These are phyloP conservation scores for Drosophila nigritarsus DNA, from an alignment of 2,888 invertebrate species.

Conservation along the genomic window DNA sequence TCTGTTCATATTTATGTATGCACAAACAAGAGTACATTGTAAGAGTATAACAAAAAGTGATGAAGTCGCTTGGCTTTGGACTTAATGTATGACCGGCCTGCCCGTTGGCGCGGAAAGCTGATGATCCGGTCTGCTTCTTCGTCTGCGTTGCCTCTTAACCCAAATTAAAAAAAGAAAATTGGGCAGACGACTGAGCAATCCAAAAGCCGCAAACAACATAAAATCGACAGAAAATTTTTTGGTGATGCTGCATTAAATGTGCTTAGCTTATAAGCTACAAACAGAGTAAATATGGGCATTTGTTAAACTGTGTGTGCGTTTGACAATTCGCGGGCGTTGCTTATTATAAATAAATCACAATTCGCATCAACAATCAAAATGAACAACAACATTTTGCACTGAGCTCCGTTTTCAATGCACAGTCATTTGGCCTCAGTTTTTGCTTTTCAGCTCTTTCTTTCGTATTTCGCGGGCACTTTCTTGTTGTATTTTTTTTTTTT, in stretches of 20 bases:
- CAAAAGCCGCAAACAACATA: constrained; percentile 2
- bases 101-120: constrained; percentile 42
- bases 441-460: constrained; percentile 34
- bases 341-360: constrained; percentile 52
- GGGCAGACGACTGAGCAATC: constrained; percentile 25
- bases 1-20: background rate
- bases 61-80: constrained; percentile 14
- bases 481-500: constrained; percentile 13
- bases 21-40: constrained; percentile 1
- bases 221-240: constrained; percentile 7
- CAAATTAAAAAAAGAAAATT: constrained; percentile 41
- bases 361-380: constrained; percentile 42
- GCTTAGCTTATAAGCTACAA: constrained; percentile 31
- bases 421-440: constrained; percentile 42
- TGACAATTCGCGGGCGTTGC: constrained; percentile 43
- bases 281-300: constrained; percentile 29
- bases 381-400: constrained; percentile 32
- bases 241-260: constrained; percentile 13
- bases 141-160: constrained; percentile 54
- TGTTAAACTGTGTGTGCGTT: constrained; percentile 27
- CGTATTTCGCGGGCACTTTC: constrained; percentile 39
- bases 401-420: constrained; percentile 42
- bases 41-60: background rate
- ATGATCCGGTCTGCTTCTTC: constrained; percentile 20
- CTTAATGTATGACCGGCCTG: constrained; percentile 37